These are phyloP conservation scores for Campylorhamphus procurvoides DNA, from an alignment of 2,113 vertebrate genomes.

Conservation along the genomic window DNA sequence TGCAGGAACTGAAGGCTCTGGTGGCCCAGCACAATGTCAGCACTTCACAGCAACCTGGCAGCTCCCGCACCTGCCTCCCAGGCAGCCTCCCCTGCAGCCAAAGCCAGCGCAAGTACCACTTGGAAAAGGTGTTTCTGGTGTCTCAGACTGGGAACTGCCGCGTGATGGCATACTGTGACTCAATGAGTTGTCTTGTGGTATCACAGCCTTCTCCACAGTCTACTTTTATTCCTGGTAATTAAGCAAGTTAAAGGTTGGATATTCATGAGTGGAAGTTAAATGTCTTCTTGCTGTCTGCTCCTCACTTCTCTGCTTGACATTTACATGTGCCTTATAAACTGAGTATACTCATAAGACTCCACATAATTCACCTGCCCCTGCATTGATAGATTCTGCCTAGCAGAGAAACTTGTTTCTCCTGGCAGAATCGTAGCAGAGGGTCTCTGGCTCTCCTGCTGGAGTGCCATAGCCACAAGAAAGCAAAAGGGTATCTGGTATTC, in stretches of 20 bases:
- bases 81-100: conserved; percentile 67
- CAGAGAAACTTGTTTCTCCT: not conserved
- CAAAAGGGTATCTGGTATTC: not conserved
- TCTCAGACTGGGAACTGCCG: conserved; percentile 88
- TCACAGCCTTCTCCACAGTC: conserved; percentile 92
- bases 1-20: conserved; percentile 85
- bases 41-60: conserved; percentile 37
- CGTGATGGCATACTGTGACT: conserved; percentile 86
- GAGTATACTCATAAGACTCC: not conserved
- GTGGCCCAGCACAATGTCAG: conserved; percentile 72
- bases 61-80: not conserved
- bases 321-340: not conserved
- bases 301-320: not conserved
- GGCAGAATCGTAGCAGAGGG: not conserved
- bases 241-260: not conserved
- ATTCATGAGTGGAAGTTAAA: not conserved
- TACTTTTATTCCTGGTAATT: conserved; percentile 88
- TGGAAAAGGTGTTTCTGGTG: conserved; percentile 86
- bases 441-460: not conserved
- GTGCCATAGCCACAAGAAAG: not conserved
- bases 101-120: conserved; percentile 79
- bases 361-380: not conserved
- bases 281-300: not conserved
- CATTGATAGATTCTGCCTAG: not conserved
- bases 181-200: conserved; percentile 86